phyloP scores from a whole-genome alignment of 2,888 invertebrate species.

The Chelonus formosanus region DNA sequence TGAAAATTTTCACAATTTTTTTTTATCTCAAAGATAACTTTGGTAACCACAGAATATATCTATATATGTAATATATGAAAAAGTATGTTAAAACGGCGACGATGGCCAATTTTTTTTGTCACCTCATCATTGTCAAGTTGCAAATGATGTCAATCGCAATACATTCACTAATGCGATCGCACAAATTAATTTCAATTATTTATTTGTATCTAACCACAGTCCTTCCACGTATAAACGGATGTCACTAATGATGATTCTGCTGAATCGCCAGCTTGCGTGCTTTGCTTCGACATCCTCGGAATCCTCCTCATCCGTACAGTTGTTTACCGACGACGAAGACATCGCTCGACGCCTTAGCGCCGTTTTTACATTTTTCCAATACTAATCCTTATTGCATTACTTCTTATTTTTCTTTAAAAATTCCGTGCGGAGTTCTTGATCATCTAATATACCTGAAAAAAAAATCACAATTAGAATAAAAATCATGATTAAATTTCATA shows the following conservation, averaged over 20 bases:
- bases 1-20: slow-evolving; percentile 25
- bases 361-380: slow-evolving; percentile 15
- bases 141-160: neutral
- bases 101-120: slow-evolving; percentile 30
- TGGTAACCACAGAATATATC: slow-evolving; percentile 19
- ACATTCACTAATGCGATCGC: neutral
- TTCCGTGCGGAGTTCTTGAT: too few relatives aligned
- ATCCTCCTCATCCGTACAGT: slow-evolving; percentile 60
- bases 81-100: slow-evolving; percentile 23
- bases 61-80: slow-evolving; percentile 6
- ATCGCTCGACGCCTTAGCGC: slow-evolving; percentile 46
- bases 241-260: slow-evolving; percentile 34
- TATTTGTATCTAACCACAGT: slow-evolving; percentile 56
- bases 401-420: too few relatives aligned
- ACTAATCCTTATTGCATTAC: too few relatives aligned
- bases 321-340: slow-evolving; percentile 52
- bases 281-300: slow-evolving; percentile 63
- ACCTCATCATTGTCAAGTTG: slow-evolving; percentile 24
- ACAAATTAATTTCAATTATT: slow-evolving; percentile 1
- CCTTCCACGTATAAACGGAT: slow-evolving; percentile 57
- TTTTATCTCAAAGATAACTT: slow-evolving; percentile 39
- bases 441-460: too few relatives aligned
- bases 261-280: slow-evolving; percentile 39
- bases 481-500: too few relatives aligned
- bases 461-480: too few relatives aligned